Conservation (phyloP, 2,797 vertebrate genomes). For the Myotis pilosus region DNA sequence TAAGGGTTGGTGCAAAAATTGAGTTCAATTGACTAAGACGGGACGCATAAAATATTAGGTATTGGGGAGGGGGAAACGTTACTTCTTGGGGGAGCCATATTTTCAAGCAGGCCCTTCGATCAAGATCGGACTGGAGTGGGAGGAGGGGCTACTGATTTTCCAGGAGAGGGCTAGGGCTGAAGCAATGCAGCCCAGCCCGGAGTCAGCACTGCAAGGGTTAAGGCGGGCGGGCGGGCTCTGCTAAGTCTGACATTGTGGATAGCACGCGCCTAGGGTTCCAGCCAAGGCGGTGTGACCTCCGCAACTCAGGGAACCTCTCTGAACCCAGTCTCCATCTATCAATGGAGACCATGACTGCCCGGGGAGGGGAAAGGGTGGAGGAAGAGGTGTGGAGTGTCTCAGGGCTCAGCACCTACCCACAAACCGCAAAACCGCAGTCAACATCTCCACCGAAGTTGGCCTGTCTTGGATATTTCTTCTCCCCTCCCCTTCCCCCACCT, state of each 20-base stretch:
- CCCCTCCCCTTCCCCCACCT: background rate
- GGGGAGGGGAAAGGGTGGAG: background rate
- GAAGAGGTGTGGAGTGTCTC: background rate
- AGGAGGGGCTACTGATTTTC: background rate
- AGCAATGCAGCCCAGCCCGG: background rate
- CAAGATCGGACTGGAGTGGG: background rate
- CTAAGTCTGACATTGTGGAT: background rate
- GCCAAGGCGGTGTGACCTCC: background rate
- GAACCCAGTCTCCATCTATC: background rate
- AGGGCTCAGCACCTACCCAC: background rate
- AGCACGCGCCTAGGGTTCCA: background rate
- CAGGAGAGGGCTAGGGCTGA: background rate
- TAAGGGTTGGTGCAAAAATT: slow-evolving; percentile 29
- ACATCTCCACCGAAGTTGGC: slow-evolving; percentile 16
- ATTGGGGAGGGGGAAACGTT: background rate
- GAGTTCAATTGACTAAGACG: slow-evolving; percentile 1
- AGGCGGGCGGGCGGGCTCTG: background rate
- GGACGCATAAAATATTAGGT: background rate
- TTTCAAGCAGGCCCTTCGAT: slow-evolving; percentile 47
- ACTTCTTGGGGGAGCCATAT: background rate
- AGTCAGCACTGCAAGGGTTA: accelerated
- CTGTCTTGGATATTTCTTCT: background rate
- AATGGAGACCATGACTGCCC: background rate
- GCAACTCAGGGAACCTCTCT: background rate
- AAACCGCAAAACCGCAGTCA: background rate